phyloP scores from a whole-genome alignment of 1,140 invertebrate genomes.

The Rhopalosiphum padi region DNA sequence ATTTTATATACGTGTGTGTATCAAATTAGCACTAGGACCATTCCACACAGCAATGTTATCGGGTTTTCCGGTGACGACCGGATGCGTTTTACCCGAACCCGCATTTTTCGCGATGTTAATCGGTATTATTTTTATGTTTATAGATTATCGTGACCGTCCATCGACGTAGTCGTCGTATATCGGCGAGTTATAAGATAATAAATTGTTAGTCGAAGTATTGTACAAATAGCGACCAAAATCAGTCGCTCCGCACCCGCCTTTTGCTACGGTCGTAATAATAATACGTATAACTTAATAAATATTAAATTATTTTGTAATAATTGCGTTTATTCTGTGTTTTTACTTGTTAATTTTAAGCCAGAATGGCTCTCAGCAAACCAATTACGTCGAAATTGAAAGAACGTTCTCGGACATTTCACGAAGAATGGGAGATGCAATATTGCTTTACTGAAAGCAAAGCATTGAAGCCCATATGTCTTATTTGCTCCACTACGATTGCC shows the following conservation, averaged over 20 bases:
- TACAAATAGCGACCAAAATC: not conserved
- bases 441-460: not conserved
- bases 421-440: not conserved
- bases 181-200: not conserved
- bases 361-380: not conserved
- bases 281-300: not conserved
- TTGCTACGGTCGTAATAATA: slow-evolving; percentile 9
- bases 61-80: not conserved
- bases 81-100: slow-evolving; percentile 14
- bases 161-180: not conserved
- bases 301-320: slow-evolving; percentile 10
- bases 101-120: not conserved
- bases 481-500: not conserved
- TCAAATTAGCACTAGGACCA: slow-evolving; percentile 1
- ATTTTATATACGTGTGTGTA: not conserved
- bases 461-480: too few relatives aligned
- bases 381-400: not conserved
- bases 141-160: slow-evolving; percentile 3
- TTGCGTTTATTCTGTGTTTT: slow-evolving; percentile 14
- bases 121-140: slow-evolving; percentile 25
- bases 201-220: slow-evolving; percentile 11
- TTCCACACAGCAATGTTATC: slow-evolving; percentile 6
- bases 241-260: not conserved
- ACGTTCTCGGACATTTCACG: not conserved
- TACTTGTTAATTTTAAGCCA: not conserved